Base-by-base conservation (phyloP, 1,140 invertebrate genomes). In the Microplitis demolitor region DNA sequence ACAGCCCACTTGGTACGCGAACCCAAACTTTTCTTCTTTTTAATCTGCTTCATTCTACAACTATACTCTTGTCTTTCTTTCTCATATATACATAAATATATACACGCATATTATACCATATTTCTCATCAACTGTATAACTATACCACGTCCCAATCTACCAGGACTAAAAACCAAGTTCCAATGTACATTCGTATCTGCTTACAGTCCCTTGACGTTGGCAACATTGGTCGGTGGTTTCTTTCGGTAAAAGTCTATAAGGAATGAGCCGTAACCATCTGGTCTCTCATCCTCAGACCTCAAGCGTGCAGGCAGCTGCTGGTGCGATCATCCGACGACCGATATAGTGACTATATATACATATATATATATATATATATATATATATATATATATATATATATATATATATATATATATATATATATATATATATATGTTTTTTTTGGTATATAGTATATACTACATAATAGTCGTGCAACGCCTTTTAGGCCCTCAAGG, bases 1-100 rank as follows among this genome's bases (percentile, higher is more conserved):
- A 84, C 83, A 78, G 82, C 83, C 82, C 83, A 84, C 80, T 81
- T 78, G 74, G 76, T 75, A 77, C 78, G 14, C 5, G 13, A 66
- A 9, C 14, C 4, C 39, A 11, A 74, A 71, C 69, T 53, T 63
- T 77, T 72, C 62, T 62, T 63, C 37, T 67, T 56, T 35, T 33
- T 63, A 66, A 72, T 62, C 24, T 62, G 45, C 31, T 62, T 77
- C 56, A 76, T 66, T 78, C 76, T 53, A 69, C 63, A 73, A 53
- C 24, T 56, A 31, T 37, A 54, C 66, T 64, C 54, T 54, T 53
- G 14, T 54, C 37, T 54, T 53, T 54, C 63, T 72, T 68, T 64
- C 39, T 73, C 31, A 37, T 45, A 54, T 70, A 60, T 24, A 24
- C 24, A 24, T 24, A 24, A 24, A 24, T 24, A 24, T 24, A 24